Evolutionary conservation across 2,113 vertebrate genomes (phyloP), one percentile per base, ranked within the genome.

Genomic region (Chamaetylas fuelleborni): DNA sequence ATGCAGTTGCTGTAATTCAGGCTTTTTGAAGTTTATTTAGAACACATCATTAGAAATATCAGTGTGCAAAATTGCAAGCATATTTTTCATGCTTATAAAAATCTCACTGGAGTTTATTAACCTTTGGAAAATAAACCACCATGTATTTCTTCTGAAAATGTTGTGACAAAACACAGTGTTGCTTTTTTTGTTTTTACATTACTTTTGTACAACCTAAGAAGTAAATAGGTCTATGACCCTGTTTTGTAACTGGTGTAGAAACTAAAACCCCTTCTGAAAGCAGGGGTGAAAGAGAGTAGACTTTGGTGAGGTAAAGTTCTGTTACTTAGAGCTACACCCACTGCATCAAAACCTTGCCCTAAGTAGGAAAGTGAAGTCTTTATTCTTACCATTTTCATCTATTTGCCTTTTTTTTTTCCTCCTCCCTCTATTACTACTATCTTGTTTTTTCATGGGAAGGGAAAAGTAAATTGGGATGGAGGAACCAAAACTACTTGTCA

Each of bases 21-120:
- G 33, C 23, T 3, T 58, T 93, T 92, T 93, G 88, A 92, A 92
- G 87, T 89, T 86, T 94, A 64, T 91, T 85, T 85, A 82, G 70
- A 88, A n/a, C 24, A 42, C 31, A n/a, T 57, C 8, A 57, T 87
- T 93, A 88, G 77, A 82, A 85, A 48, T 71, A 78, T 86, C 65
- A 40, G 11, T 40, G 57, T 82, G 74, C 69, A 88, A 69, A 88
- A 82, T 14, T 50, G 62, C 40, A 88, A 69, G 50, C 61, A 16
- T 86, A 56, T 58, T 86, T 95, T 89, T 91, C 4, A 19, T 83
- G 54, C 60, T 84, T 71, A 34, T 34, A 45, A 12, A 56, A 81
- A 34, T 90, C 88, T 94, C 90, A 36, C 57, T 85, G 81, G 93
- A 90, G 53, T 81, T 85, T 95, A 61, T 73, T 95, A 94, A 71